Evolutionary conservation across 2,797 vertebrate species (phyloP).

Genomic region (Gadopsis marmoratus): DNA sequence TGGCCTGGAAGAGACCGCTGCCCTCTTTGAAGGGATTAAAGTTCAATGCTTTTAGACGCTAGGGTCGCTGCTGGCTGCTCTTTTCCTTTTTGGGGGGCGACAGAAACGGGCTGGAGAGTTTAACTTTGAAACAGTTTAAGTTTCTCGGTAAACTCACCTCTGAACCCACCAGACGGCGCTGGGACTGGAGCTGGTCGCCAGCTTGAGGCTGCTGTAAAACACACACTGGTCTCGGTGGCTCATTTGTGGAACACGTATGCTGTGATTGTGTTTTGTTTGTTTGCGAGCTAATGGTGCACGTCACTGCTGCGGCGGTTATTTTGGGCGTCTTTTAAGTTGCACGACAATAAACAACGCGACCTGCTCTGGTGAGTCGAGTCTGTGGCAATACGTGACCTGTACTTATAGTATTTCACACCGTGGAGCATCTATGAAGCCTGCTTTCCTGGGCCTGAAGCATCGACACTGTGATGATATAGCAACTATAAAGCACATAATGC

Average conservation of each 20-base stretch:
- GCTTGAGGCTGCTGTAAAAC: no score
- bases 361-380: no score
- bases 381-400: no score
- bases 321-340: background rate
- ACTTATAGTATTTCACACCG: background rate
- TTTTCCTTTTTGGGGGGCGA: constrained; percentile 43
- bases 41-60: constrained; percentile 58
- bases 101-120: constrained; percentile 52
- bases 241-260: no score
- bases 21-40: constrained; percentile 83
- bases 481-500: background rate
- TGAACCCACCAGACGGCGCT: constrained; percentile 74
- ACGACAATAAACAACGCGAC: background rate
- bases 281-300: no score
- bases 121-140: constrained; percentile 82
- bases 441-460: background rate
- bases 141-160: constrained; percentile 82
- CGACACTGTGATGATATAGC: background rate
- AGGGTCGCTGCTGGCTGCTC: constrained; percentile 74
- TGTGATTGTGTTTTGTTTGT: no score
- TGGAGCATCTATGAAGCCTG: background rate
- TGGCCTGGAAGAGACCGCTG: constrained; percentile 72
- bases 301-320: background rate
- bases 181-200: constrained; percentile 19
- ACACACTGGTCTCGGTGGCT: no score